phyloP scores from a whole-genome alignment of 1,140 invertebrate species.

The Onthophagus taurus region DNA sequence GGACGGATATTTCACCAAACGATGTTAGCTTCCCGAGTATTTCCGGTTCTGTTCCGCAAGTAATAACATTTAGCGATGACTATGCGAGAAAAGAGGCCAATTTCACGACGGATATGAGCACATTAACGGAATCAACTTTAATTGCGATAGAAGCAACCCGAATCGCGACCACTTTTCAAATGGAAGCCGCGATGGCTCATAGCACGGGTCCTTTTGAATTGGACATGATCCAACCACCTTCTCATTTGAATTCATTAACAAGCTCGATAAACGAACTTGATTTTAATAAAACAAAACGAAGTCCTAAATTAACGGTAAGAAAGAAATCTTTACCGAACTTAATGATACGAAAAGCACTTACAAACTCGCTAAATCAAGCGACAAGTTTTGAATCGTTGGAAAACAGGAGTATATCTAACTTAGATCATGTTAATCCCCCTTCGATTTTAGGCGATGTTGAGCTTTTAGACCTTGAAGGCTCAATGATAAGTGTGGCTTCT shows the following conservation, averaged over 20 bases:
- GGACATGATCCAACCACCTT: constrained; percentile 69
- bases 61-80: constrained; percentile 56
- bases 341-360: constrained; percentile 54
- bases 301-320: constrained; percentile 33
- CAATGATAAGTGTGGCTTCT: constrained; percentile 74
- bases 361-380: constrained; percentile 45
- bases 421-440: constrained; percentile 75
- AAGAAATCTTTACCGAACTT: constrained; percentile 61
- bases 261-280: constrained; percentile 43
- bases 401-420: constrained; percentile 45
- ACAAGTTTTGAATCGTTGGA: constrained; percentile 44
- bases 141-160: constrained; percentile 66
- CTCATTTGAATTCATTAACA: constrained; percentile 56
- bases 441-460: constrained; percentile 71
- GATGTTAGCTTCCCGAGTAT: constrained; percentile 70
- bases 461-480: constrained; percentile 58
- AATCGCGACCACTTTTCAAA: constrained; percentile 50
- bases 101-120: constrained; percentile 32
- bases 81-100: constrained; percentile 24
- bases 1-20: constrained; percentile 61
- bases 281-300: constrained; percentile 26
- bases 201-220: constrained; percentile 52
- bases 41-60: constrained; percentile 59
- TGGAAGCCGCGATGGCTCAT: constrained; percentile 50
- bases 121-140: constrained; percentile 54